Evolutionary conservation across 2,797 vertebrate genomes (phyloP), one percentile per base, ranked within the genome.

Genomic region (Leptoclinus maculatus): DNA sequence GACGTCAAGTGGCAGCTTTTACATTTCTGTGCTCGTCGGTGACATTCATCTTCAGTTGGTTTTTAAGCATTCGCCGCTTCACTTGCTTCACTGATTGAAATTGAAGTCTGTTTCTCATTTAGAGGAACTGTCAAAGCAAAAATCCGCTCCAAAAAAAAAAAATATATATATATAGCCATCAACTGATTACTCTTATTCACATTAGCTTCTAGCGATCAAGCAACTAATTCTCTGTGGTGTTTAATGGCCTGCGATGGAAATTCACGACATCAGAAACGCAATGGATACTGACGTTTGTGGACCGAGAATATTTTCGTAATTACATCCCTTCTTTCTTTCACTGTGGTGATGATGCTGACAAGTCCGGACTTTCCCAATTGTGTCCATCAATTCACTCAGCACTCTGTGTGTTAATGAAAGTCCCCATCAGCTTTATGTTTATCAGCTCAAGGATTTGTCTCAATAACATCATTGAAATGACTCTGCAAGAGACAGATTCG

Each of bases 61-160:
- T 82, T 83, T 87, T 74, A 83, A 85, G 47, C 71, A 47, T 83
- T 76, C 43, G 0, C 67, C 67, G 84, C 87, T 79, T 83, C 77
- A 53, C 74, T 81, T 83, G 66, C 45, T 64, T 49, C 27, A 7
- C 83, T 88, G 87, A 91, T 89, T 91, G 82, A 90, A 90, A 82
- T 29, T 56, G 63, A 84, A 66, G 68, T 76, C 70, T 65, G 74
- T 84, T 84, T 81, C 78, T 86, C 76, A 85, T 88, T 88, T 85
- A 27, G 76, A 79, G 80, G 32, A 80, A 78, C 60, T 84, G 82
- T 85, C 81, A 87, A 83, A 77, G 76, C 54, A 62, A 63, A 79
- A 80, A 76, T 67, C 27, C 66, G 27, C 53, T 43, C 45, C 19
- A 17, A 36, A 71, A 77, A 84, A 49, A 65, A 11, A 6, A 17